Conservation (phyloP, 1,140 invertebrate species). For the Drosophila eugracilis region DNA sequence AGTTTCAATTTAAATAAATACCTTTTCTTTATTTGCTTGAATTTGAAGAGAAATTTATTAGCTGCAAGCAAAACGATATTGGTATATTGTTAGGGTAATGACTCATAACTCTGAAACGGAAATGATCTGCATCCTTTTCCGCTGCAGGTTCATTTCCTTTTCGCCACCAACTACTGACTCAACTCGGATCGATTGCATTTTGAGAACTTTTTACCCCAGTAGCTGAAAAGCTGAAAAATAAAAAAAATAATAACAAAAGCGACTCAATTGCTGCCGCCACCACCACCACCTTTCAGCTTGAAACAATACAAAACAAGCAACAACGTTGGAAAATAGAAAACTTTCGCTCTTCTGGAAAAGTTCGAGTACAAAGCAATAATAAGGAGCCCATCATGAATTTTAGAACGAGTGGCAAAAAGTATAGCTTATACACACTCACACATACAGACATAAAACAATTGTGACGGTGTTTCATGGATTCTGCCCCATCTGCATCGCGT, state of each 20-base stretch:
- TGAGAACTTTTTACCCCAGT: slow-evolving; percentile 30
- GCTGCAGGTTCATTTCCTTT: slow-evolving; percentile 9
- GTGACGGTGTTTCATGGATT: neutral
- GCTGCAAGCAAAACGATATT: neutral
- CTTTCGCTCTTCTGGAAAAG: slow-evolving; percentile 38
- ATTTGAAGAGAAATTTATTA: too few species aligned
- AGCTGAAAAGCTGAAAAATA: neutral
- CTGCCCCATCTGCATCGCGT: slow-evolving; percentile 34
- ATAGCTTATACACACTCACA: slow-evolving; percentile 3
- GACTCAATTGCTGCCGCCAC: slow-evolving; percentile 44
- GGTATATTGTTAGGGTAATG: neutral
- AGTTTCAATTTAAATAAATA: too few species aligned
- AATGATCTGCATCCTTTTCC: slow-evolving; percentile 16
- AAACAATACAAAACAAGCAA: slow-evolving; percentile 54
- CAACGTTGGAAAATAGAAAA: slow-evolving; percentile 42
- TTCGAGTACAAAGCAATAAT: slow-evolving; percentile 54
- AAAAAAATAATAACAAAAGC: slow-evolving; percentile 31
- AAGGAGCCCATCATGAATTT: slow-evolving; percentile 54
- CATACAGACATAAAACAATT: too few species aligned
- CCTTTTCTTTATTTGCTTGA: too few species aligned
- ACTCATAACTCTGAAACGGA: neutral
- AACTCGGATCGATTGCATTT: slow-evolving; percentile 44
- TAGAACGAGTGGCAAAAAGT: slow-evolving; percentile 46
- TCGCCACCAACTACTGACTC: slow-evolving; percentile 21
- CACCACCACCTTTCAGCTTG: slow-evolving; percentile 35